Evolutionary conservation across 2,113 vertebrate species (phyloP).

Genomic region (Cnemophilus loriae): DNA sequence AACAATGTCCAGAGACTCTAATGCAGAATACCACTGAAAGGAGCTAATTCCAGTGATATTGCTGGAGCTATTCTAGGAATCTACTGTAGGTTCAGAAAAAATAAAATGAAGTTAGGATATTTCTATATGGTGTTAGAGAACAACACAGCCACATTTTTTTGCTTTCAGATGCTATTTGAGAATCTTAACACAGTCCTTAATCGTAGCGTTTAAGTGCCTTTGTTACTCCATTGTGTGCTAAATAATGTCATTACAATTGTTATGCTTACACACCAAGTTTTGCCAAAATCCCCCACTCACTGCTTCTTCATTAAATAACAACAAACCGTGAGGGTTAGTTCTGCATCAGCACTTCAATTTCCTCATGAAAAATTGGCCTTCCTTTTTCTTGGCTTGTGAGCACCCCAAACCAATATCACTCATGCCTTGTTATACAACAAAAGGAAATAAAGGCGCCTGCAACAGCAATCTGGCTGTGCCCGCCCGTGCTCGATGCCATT

Average conservation of each 20-base stretch:
- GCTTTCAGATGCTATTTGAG: neutral
- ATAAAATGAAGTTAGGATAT: neutral
- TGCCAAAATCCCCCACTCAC: conserved; percentile 51
- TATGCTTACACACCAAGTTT: conserved; percentile 45
- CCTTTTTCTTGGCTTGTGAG: conserved; percentile 50
- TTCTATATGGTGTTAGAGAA: neutral
- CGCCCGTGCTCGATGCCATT: neutral
- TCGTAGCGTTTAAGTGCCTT: neutral
- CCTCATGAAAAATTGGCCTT: conserved; percentile 59
- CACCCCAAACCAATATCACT: conserved; percentile 34
- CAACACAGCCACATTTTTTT: neutral
- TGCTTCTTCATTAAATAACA: conserved; percentile 63
- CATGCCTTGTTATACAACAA: conserved; percentile 39
- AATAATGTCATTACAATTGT: conserved; percentile 50
- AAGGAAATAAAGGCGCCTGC: neutral
- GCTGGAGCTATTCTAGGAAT: neutral
- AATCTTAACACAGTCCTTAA: neutral
- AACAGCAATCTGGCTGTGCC: neutral
- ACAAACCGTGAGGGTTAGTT: conserved; percentile 56
- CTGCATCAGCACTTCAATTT: conserved; percentile 62
- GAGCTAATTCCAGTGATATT: neutral
- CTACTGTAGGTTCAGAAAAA: neutral
- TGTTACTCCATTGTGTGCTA: conserved; percentile 31
- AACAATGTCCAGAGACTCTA: neutral
- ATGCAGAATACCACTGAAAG: neutral